These are phyloP conservation scores for Phoeniculus purpureus DNA, from an alignment of 2,797 vertebrate genomes.

Conservation along the genomic window DNA sequence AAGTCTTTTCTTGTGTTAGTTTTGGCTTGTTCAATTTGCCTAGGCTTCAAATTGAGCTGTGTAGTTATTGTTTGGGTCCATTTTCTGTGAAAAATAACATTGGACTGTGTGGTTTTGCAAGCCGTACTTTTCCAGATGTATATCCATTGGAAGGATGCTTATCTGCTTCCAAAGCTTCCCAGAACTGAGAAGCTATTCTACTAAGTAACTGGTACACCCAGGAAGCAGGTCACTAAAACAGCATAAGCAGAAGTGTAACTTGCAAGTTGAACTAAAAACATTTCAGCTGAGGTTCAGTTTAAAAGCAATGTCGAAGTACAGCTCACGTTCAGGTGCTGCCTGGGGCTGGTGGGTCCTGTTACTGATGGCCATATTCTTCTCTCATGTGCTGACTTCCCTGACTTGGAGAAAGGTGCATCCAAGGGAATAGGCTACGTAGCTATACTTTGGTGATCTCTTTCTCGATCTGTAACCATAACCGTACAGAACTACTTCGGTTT, in stretches of 20 bases:
- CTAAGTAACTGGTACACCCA: not conserved
- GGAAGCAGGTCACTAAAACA: not conserved
- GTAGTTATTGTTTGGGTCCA: not conserved
- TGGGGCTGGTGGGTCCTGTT: not conserved
- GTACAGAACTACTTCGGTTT: not conserved
- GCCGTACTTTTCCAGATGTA: not conserved
- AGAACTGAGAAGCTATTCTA: not conserved
- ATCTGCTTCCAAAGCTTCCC: not conserved
- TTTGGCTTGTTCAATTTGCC: not conserved
- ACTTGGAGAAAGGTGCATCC: too few relatives aligned
- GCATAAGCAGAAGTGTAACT: not conserved
- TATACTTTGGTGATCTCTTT: too few relatives aligned
- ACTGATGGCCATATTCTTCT: too few relatives aligned
- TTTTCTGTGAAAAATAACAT: not conserved
- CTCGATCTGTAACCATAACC: rapidly evolving
- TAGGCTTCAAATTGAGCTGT: not conserved
- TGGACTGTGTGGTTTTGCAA: not conserved
- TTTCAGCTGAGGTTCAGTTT: not conserved
- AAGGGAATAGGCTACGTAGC: rapidly evolving
- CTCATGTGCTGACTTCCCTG: too few relatives aligned
- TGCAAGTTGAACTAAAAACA: not conserved
- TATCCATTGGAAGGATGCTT: not conserved
- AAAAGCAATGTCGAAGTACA: not conserved
- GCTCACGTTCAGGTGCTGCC: rapidly evolving
- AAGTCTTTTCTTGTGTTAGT: not conserved